phyloP scores from a whole-genome alignment of 2,797 vertebrate species.

The Acropternis orthonyx region DNA sequence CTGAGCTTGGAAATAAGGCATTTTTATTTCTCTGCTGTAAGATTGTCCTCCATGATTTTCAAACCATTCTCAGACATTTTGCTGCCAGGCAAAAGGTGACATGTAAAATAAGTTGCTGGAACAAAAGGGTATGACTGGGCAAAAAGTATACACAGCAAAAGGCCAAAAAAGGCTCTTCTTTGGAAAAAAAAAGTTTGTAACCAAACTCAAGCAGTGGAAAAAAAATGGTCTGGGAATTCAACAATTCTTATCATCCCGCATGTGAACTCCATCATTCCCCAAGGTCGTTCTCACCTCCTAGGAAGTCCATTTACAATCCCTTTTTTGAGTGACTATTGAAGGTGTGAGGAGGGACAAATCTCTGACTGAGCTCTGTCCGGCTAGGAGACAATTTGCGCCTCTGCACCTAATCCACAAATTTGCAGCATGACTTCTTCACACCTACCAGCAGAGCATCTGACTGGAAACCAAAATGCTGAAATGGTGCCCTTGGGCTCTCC shows the following conservation, averaged over 20 bases:
- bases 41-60: constrained; percentile 20
- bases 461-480: background rate
- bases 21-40: constrained; percentile 38
- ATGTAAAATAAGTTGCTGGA: constrained; percentile 21
- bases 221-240: background rate
- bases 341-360: background rate
- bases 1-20: constrained; percentile 6
- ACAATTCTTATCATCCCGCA: background rate
- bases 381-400: background rate
- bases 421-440: background rate
- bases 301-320: background rate
- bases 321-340: background rate
- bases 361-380: background rate
- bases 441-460: background rate
- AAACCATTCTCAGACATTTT: constrained; percentile 16
- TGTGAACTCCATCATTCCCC: background rate
- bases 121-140: background rate
- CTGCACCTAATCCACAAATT: background rate
- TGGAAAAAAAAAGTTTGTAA: background rate
- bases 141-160: background rate
- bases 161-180: background rate
- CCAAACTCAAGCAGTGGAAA: background rate
- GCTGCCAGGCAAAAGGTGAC: background rate
- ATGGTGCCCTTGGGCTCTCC: background rate
- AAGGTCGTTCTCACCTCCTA: background rate